Evolutionary conservation across 2,113 vertebrate species (phyloP), one percentile per base, ranked within the genome.

Genomic region (Corythaixoides concolor): DNA sequence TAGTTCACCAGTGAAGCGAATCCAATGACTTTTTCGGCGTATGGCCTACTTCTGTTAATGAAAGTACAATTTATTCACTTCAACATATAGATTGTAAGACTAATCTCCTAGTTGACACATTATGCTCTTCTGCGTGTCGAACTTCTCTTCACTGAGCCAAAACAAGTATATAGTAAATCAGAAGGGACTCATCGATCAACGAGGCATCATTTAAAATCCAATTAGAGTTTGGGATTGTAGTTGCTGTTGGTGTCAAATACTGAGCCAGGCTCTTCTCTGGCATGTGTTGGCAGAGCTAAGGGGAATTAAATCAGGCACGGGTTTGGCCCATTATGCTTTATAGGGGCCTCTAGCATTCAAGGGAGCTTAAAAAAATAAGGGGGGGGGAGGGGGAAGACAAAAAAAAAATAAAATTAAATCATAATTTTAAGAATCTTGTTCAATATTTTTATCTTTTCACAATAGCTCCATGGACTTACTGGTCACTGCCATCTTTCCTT

Each of bases 1-100:
- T 85, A 96, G 89, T 94, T 98, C 97, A 97, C 69, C 97, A 91
- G 97, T 93, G 97, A 95, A 98, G 95, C 93, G 70, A 91, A 97
- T 94, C 98, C 95, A 39, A 93, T 97, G 89, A 43, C 94, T 97
- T 95, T 86, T 94, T 52, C 15, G 0, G 89, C 22, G 27, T 64
- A 43, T 88, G 95, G 94, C 94, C 87, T 90, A 81, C 94, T 97
- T 97, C 89, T 89, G 47, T 62, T 96, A 97, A 96, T 96, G 79
- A 93, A 97, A 85, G 45, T 35, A 67, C 89, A 77, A 93, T 97
- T 95, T 97, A 94, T 87, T 92, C 90, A 55, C 82, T 92, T 96
- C 89, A 95, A 30, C 68, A 14, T 96, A 87, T 8, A 93, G 93
- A 70, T 7, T 79, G 89, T 95, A 79, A 93, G 96, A 91, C 74